phyloP scores from a whole-genome alignment of 1,140 invertebrate species.

The Drosophila parvula region DNA sequence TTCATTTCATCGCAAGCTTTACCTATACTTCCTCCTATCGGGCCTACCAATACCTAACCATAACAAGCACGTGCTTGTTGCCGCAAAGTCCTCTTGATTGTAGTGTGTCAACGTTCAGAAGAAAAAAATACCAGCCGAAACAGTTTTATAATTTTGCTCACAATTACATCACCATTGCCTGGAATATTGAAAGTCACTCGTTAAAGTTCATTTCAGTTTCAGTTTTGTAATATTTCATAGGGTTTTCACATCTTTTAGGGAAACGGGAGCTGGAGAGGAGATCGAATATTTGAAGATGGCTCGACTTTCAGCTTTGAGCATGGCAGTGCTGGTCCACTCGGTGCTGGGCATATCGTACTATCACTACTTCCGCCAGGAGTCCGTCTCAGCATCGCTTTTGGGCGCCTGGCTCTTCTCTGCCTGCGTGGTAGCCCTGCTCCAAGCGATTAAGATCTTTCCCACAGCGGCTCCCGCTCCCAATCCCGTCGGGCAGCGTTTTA shows the following conservation, averaged over 20 bases:
- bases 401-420: slow-evolving; percentile 67
- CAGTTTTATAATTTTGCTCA: not conserved
- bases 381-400: slow-evolving; percentile 44
- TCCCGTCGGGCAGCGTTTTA: slow-evolving; percentile 2
- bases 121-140: not conserved
- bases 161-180: not conserved
- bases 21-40: too few species aligned
- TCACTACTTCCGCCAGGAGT: slow-evolving; percentile 49
- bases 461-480: not conserved
- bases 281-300: slow-evolving; percentile 30
- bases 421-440: slow-evolving; percentile 53
- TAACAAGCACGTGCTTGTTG: too few species aligned
- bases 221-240: not conserved
- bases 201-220: slow-evolving; percentile 3
- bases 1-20: too few species aligned
- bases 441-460: slow-evolving; percentile 51
- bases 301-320: slow-evolving; percentile 43
- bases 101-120: too few species aligned
- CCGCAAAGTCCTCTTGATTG: too few species aligned
- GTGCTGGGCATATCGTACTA: slow-evolving; percentile 70
- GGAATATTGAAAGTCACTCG: too few species aligned
- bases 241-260: not conserved
- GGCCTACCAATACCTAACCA: too few species aligned
- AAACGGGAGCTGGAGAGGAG: slow-evolving; percentile 1
- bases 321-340: slow-evolving; percentile 59